These are phyloP conservation scores for Meteorus sp. DNA, from an alignment of 1,140 invertebrate species.

Conservation along the genomic window DNA sequence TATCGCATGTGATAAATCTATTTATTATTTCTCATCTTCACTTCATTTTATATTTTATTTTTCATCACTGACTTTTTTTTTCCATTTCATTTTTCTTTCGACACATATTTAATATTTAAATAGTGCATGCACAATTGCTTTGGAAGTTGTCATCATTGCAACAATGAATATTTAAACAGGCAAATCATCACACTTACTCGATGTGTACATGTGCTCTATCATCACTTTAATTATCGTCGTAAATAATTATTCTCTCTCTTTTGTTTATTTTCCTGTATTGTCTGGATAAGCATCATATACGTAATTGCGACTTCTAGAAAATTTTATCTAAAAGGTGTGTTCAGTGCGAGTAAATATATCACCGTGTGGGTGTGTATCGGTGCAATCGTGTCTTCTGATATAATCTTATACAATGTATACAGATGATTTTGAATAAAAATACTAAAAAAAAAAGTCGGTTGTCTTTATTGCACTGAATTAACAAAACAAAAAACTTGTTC, in stretches of 20 bases:
- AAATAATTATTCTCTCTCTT: conserved; percentile 2
- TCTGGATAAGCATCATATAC: too few species aligned
- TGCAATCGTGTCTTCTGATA: not conserved
- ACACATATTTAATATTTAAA: too few species aligned
- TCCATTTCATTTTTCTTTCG: too few species aligned
- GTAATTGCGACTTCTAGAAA: too few species aligned
- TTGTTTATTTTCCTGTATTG: not conserved
- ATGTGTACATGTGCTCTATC: not conserved
- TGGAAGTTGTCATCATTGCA: conserved; percentile 3
- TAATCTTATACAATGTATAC: not conserved
- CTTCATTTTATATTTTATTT: not conserved
- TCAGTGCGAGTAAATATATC: not conserved
- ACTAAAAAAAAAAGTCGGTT: not conserved
- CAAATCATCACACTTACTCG: not conserved
- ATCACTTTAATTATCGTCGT: too few species aligned
- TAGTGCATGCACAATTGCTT: too few species aligned
- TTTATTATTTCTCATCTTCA: conserved; percentile 31
- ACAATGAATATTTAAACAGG: not conserved
- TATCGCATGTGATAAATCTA: conserved; percentile 49
- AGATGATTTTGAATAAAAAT: too few species aligned
- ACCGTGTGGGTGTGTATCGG: not conserved
- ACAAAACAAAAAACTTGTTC: not conserved
- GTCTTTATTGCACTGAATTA: not conserved
- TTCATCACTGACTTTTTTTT: too few species aligned
- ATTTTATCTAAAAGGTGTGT: not conserved